These are phyloP conservation scores for Xerus rutilus DNA, from an alignment of 2,797 vertebrate species.

Conservation along the genomic window DNA sequence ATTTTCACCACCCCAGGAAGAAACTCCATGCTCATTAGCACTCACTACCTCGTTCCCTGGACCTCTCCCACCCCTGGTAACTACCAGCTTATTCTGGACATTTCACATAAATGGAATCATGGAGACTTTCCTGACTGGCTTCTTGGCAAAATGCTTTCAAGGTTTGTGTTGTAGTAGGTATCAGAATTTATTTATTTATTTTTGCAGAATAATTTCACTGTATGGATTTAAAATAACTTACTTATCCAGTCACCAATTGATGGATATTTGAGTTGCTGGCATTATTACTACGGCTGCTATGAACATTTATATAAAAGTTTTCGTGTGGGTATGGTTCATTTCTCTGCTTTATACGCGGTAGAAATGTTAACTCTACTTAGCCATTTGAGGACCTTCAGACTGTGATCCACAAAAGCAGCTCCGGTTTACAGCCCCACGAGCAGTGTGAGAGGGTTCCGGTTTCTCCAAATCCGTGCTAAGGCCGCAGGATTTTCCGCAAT, in stretches of 20 bases:
- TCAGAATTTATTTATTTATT: neutral
- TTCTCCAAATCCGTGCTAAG: neutral
- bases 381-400: neutral
- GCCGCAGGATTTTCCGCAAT: fast-evolving
- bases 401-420: neutral
- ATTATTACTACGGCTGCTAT: neutral
- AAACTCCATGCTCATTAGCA: neutral
- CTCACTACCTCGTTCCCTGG: neutral
- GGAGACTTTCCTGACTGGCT: neutral
- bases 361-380: neutral
- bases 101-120: neutral
- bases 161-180: neutral
- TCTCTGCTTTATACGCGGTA: neutral
- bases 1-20: neutral
- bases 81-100: neutral
- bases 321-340: neutral
- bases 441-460: too few relatives aligned
- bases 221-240: neutral
- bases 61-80: neutral
- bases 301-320: neutral
- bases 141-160: neutral
- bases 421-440: neutral
- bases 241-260: neutral
- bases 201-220: neutral
- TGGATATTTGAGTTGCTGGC: neutral